These are phyloP conservation scores for Tadarida brasiliensis DNA, from an alignment of 2,797 vertebrate genomes.

Conservation along the genomic window DNA sequence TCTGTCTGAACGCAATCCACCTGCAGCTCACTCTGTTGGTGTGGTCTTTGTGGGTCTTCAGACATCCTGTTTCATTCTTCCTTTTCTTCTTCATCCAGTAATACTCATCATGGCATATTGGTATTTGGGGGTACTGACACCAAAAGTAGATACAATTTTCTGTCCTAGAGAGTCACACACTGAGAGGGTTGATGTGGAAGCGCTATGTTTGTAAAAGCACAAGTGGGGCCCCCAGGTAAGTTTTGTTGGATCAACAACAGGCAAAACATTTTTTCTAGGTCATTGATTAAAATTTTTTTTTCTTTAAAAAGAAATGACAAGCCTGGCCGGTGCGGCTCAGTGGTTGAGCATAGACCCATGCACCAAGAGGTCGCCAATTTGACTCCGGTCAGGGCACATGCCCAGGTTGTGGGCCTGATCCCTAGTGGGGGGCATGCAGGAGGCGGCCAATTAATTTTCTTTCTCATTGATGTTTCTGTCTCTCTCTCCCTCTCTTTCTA, in stretches of 20 bases:
- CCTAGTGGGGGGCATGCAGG: too few species aligned
- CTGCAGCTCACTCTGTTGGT: constrained; percentile 86
- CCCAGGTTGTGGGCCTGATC: too few species aligned
- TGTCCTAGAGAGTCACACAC: constrained; percentile 98
- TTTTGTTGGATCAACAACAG: constrained; percentile 92
- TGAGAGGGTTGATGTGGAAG: constrained; percentile 96
- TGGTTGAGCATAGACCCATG: too few species aligned
- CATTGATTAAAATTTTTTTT: constrained; percentile 16
- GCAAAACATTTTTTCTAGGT: constrained; percentile 92
- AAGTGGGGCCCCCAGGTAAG: constrained; percentile 98
- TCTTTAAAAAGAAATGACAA: too few species aligned
- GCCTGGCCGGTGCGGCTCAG: too few species aligned
- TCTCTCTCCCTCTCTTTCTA: too few species aligned
- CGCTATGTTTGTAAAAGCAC: constrained; percentile 98
- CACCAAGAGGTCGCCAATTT: too few species aligned
- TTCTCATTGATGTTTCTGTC: too few species aligned
- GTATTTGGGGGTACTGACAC: constrained; percentile 97
- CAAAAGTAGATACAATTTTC: constrained; percentile 96
- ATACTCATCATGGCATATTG: constrained; percentile 99
- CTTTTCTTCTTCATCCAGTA: constrained; percentile 96
- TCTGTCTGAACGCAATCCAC: constrained; percentile 86
- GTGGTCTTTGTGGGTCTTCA: constrained; percentile 93
- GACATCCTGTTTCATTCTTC: constrained; percentile 94
- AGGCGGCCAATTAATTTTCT: too few species aligned
- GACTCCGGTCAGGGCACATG: too few species aligned